These are phyloP conservation scores for Chloroclysta siterata DNA, from an alignment of 2,888 invertebrate genomes.

Conservation along the genomic window DNA sequence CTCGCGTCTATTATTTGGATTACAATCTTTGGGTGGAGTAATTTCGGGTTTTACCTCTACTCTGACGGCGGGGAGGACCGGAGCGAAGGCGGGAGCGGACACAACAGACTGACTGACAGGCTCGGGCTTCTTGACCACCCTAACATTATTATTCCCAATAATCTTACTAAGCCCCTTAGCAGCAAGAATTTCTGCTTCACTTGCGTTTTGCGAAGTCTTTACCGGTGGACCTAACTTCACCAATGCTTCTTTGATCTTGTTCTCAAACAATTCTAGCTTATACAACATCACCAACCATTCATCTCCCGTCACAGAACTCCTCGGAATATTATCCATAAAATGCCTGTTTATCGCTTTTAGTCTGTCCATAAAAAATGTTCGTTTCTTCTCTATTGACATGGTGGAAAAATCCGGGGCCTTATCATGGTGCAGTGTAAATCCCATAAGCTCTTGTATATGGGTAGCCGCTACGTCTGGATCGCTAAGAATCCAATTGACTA, in stretches of 20 bases:
- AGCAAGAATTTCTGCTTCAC: constrained; percentile 77
- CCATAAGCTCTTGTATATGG: constrained; percentile 70
- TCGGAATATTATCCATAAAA: constrained; percentile 73
- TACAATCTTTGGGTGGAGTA: constrained; percentile 41
- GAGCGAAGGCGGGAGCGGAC: constrained; percentile 1
- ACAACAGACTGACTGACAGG: constrained; percentile 37
- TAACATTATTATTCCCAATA: constrained; percentile 66
- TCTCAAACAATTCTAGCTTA: constrained; percentile 68
- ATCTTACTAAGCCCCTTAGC: constrained; percentile 78
- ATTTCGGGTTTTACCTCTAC: constrained; percentile 40
- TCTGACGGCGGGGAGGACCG: constrained; percentile 4
- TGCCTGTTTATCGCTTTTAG: constrained; percentile 66
- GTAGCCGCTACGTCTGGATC: constrained; percentile 69
- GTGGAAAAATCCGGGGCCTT: constrained; percentile 58
- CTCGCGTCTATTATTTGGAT: constrained; percentile 62
- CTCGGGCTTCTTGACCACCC: constrained; percentile 55
- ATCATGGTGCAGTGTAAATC: constrained; percentile 59
- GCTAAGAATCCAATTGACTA: constrained; percentile 64
- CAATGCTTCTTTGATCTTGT: constrained; percentile 64
- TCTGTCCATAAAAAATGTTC: constrained; percentile 66
- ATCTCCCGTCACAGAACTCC: constrained; percentile 65
- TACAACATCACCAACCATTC: constrained; percentile 77
- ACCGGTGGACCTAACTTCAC: constrained; percentile 54
- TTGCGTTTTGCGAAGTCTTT: constrained; percentile 54
- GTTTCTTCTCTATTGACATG: constrained; percentile 60